Evolutionary conservation across 2,113 vertebrate genomes (phyloP).

Genomic region (Ameiurus melas): DNA sequence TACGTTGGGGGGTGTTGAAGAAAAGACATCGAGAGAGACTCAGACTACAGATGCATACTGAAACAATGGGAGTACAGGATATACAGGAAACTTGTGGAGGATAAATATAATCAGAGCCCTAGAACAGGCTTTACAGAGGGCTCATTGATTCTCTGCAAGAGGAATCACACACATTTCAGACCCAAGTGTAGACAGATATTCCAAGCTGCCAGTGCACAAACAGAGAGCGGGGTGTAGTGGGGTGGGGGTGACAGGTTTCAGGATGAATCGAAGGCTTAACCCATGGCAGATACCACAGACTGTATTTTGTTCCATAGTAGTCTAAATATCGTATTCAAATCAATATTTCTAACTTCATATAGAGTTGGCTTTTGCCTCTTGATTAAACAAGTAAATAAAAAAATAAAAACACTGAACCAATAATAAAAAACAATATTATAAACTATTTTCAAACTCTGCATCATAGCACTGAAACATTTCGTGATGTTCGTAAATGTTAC

Average conservation of each 20-base stretch:
- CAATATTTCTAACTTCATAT: neutral
- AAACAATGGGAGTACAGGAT: constrained; percentile 8
- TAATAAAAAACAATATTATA: neutral
- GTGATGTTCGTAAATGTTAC: neutral
- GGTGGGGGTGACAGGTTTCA: neutral
- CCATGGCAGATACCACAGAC: neutral
- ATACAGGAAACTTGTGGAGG: constrained; percentile 7
- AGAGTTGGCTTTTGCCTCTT: neutral
- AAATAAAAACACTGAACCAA: neutral
- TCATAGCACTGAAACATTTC: neutral
- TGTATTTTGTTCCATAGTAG: neutral
- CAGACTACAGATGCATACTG: constrained; percentile 2
- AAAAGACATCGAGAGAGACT: neutral
- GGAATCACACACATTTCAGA: constrained; percentile 11
- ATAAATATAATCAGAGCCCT: constrained; percentile 20
- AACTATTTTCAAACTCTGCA: neutral
- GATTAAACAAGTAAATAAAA: neutral
- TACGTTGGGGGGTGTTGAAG: neutral
- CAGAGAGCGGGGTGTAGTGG: neutral
- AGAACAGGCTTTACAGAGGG: constrained; percentile 23
- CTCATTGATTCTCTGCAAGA: constrained; percentile 16
- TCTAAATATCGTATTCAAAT: neutral
- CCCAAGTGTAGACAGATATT: constrained; percentile 25
- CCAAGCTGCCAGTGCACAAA: constrained; percentile 12
- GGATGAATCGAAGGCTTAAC: constrained; percentile 16